A percentile compares a stretch with the other conserved stretches of the same genome.
phyloP scores from a whole-genome alignment of 1,140 invertebrate genomes.

The Plodia interpunctella region DNA sequence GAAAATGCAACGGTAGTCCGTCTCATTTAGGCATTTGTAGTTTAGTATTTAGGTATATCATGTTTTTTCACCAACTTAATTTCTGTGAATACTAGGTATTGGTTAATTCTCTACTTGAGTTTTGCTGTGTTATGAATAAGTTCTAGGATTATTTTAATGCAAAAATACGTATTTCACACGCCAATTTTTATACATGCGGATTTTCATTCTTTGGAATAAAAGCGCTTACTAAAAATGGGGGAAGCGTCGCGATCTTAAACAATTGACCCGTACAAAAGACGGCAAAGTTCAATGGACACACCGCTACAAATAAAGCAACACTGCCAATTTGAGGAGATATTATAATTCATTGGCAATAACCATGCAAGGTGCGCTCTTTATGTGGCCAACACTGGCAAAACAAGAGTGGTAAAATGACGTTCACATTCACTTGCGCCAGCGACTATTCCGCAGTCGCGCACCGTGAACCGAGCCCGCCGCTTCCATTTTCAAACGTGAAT shows the following conservation, averaged over 20 bases:
- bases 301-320: conserved; percentile 30
- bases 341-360: conserved; percentile 24
- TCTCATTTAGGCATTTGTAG: too few relatives aligned
- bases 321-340: conserved; percentile 37
- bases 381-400: conserved; percentile 40
- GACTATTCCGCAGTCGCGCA: conserved; percentile 55
- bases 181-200: too few relatives aligned
- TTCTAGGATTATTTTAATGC: too few relatives aligned
- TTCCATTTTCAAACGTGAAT: conserved; percentile 40
- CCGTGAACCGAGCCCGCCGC: conserved; percentile 39
- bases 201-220: conserved; percentile 9
- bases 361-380: conserved; percentile 28
- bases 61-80: too few relatives aligned
- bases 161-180: too few relatives aligned
- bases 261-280: conserved; percentile 48
- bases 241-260: conserved; percentile 32
- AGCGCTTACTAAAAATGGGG: conserved; percentile 46
- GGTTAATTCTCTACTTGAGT: too few relatives aligned
- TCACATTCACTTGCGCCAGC: conserved; percentile 63
- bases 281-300: conserved; percentile 62
- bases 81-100: too few relatives aligned
- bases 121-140: too few relatives aligned
- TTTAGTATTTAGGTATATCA: too few relatives aligned
- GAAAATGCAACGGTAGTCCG: too few relatives aligned
- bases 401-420: conserved; percentile 61